Conservation (phyloP, 2,888 invertebrate species). For the Junonia oenone region DNA sequence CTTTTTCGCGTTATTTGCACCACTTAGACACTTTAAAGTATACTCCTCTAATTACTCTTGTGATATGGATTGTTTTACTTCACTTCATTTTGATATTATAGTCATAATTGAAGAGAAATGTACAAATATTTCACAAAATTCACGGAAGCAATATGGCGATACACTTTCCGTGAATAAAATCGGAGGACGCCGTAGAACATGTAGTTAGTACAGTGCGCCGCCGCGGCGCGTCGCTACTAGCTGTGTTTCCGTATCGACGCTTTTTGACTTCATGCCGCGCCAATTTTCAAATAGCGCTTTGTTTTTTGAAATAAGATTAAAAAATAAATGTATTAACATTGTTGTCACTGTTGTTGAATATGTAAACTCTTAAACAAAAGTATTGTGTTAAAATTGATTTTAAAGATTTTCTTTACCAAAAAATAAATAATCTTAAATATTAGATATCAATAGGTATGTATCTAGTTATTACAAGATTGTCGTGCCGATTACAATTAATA, state of each 20-base stretch:
- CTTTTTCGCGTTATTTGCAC: slow-evolving; percentile 59
- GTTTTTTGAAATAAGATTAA: neutral
- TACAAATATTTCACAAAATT: slow-evolving; percentile 71
- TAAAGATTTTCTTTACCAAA: too few species aligned
- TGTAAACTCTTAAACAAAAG: too few species aligned
- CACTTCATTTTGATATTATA: slow-evolving; percentile 73
- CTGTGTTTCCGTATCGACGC: slow-evolving; percentile 70
- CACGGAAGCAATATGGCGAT: slow-evolving; percentile 80
- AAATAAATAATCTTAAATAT: too few species aligned
- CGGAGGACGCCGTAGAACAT: slow-evolving; percentile 78
- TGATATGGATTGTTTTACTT: slow-evolving; percentile 57
- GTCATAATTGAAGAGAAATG: slow-evolving; percentile 76
- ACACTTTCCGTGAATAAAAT: slow-evolving; percentile 77
- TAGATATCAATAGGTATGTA: too few species aligned
- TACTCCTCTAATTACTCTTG: slow-evolving; percentile 47
- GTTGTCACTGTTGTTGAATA: too few species aligned
- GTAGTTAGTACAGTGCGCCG: slow-evolving; percentile 75
- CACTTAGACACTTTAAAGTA: slow-evolving; percentile 51
- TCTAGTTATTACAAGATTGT: too few species aligned
- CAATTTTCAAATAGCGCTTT: slow-evolving; percentile 23
- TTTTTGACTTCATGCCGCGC: slow-evolving; percentile 30
- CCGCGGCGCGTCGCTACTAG: slow-evolving; percentile 56
- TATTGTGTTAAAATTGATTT: neutral
- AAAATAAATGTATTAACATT: too few species aligned
- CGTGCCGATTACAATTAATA: too few species aligned